A percentile compares a stretch with the other conserved stretches of the same genome.
Evolutionary conservation across 1,140 invertebrate genomes (phyloP).

Genomic region (Rhagoletis pomonella): DNA sequence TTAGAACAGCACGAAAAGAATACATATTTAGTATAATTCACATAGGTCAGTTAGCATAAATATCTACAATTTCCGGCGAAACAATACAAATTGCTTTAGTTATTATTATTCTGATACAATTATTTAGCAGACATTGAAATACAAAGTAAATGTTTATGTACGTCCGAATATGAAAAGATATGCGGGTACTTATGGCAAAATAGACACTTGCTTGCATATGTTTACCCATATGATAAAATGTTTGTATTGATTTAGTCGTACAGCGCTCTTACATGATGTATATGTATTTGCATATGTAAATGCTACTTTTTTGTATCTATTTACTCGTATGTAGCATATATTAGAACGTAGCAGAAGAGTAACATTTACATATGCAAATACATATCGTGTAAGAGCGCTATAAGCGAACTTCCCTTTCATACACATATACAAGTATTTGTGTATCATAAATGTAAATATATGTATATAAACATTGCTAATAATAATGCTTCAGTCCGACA

Average conservation of each 20-base stretch:
- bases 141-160: neutral
- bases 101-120: conserved; percentile 2
- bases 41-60: no score
- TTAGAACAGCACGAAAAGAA: no score
- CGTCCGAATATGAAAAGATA: neutral
- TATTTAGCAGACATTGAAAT: neutral
- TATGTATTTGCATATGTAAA: neutral
- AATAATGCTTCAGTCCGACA: neutral
- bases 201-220: neutral
- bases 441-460: no score
- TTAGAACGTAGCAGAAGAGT: neutral
- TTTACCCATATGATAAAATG: neutral
- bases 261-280: neutral
- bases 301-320: neutral
- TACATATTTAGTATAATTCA: no score
- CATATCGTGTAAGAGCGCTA: no score
- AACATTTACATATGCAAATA: no score
- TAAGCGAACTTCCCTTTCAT: neutral
- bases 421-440: no score
- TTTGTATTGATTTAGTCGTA: neutral
- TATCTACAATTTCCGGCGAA: neutral
- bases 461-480: neutral
- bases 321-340: neutral
- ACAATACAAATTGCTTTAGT: neutral
- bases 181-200: neutral